phyloP scores from a whole-genome alignment of 2,113 vertebrate species.

The Machaerirhynchus nigripectus region DNA sequence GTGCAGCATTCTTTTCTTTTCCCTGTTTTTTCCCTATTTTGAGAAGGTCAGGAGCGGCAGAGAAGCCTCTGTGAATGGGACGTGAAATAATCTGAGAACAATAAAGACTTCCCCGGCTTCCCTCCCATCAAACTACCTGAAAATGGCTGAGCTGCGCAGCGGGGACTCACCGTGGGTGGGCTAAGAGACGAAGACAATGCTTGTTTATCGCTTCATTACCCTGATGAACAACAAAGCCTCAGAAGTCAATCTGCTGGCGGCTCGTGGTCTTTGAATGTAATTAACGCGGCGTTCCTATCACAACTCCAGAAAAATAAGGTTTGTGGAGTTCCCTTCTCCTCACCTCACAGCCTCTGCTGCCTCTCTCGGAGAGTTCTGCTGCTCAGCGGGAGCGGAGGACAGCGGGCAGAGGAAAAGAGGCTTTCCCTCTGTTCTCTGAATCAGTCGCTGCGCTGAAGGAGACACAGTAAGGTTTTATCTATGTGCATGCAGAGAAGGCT shows the following conservation, averaged over 20 bases:
- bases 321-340: neutral
- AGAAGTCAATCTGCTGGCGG: neutral
- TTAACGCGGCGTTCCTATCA: neutral
- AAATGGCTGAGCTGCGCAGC: neutral
- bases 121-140: neutral
- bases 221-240: neutral
- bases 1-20: neutral
- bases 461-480: neutral
- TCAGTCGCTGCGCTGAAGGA: neutral
- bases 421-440: neutral
- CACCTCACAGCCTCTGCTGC: neutral
- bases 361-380: neutral
- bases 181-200: neutral
- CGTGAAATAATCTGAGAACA: neutral
- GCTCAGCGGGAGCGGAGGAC: neutral
- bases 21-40: neutral
- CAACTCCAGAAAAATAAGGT: neutral
- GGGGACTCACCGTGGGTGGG: too few species aligned
- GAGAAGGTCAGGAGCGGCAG: neutral
- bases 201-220: neutral
- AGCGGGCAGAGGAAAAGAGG: neutral
- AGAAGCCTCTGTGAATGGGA: rapidly evolving
- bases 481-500: neutral
- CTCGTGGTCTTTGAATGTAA: neutral
- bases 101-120: neutral